Evolutionary conservation across 1,140 invertebrate genomes (phyloP).

Genomic region (Teleogryllus occipitalis): DNA sequence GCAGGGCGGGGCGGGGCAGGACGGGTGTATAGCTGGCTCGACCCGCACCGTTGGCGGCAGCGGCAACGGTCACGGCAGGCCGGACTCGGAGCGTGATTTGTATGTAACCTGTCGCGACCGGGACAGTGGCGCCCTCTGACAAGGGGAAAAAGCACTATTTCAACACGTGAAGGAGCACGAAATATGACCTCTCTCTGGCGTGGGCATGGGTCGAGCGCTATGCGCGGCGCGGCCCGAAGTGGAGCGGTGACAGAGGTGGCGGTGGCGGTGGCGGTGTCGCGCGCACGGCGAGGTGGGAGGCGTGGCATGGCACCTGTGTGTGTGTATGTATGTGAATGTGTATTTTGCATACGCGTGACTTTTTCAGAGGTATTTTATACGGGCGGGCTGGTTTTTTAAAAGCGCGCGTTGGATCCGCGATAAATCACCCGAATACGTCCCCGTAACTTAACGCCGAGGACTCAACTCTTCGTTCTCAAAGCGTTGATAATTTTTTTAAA

Average conservation of each 20-base stretch:
- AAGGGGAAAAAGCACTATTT: background rate
- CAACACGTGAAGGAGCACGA: background rate
- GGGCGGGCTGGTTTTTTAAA: background rate
- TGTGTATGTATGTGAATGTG: background rate
- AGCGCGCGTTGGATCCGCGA: background rate
- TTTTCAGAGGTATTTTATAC: background rate
- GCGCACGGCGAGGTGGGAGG: too few relatives aligned
- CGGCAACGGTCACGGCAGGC: background rate
- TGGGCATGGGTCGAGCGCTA: background rate
- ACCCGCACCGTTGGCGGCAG: background rate
- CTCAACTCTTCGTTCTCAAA: background rate
- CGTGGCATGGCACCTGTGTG: too few relatives aligned
- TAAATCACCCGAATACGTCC: background rate
- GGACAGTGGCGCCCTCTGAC: background rate
- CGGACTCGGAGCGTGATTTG: background rate
- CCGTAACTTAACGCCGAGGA: background rate
- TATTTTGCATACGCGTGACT: background rate
- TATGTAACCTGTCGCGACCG: conserved; percentile 3
- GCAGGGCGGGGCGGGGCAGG: too few relatives aligned
- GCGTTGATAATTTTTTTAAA: conserved; percentile 5
- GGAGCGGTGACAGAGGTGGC: too few relatives aligned
- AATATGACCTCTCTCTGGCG: background rate
- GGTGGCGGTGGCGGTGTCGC: too few relatives aligned
- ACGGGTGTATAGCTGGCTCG: background rate
- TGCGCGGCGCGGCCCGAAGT: too few relatives aligned